These are phyloP conservation scores for Hypsibius dujardini DNA, from an alignment of 1,140 invertebrate genomes.

Conservation along the genomic window DNA sequence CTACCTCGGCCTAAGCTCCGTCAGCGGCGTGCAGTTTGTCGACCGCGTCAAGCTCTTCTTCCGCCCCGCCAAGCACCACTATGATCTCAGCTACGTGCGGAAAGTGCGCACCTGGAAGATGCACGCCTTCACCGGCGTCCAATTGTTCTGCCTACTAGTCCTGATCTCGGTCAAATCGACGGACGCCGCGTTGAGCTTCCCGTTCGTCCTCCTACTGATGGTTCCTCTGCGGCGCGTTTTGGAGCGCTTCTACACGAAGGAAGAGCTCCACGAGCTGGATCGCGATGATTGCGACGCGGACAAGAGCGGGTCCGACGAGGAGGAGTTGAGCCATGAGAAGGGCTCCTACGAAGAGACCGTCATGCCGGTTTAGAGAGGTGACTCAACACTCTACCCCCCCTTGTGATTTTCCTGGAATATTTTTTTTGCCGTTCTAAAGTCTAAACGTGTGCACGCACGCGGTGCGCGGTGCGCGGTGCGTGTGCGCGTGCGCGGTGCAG, in stretches of 20 bases:
- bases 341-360: slow-evolving; percentile 56
- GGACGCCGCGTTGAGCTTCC: slow-evolving; percentile 62
- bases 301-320: slow-evolving; percentile 48
- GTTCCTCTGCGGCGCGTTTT: slow-evolving; percentile 62
- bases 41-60: slow-evolving; percentile 64
- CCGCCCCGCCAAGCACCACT: slow-evolving; percentile 84
- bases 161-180: slow-evolving; percentile 77
- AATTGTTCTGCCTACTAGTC: slow-evolving; percentile 53
- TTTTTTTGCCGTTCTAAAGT: too few species aligned
- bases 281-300: slow-evolving; percentile 61
- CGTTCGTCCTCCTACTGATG: slow-evolving; percentile 76
- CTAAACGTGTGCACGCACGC: too few species aligned
- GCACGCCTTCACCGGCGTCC: slow-evolving; percentile 71
- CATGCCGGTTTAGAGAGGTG: slow-evolving; percentile 43
- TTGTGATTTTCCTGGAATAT: too few species aligned
- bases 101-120: slow-evolving; percentile 70
- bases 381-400: too few species aligned
- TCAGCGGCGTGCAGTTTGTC: slow-evolving; percentile 76
- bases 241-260: slow-evolving; percentile 49
- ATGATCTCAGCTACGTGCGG: slow-evolving; percentile 44
- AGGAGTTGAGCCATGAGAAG: slow-evolving; percentile 62
- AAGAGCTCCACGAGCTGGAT: slow-evolving; percentile 65
- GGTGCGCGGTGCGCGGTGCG: too few species aligned
- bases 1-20: slow-evolving; percentile 84
- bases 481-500: too few species aligned